Base-by-base conservation (phyloP, 2,113 vertebrate species). In the Phoxinus phoxinus region DNA sequence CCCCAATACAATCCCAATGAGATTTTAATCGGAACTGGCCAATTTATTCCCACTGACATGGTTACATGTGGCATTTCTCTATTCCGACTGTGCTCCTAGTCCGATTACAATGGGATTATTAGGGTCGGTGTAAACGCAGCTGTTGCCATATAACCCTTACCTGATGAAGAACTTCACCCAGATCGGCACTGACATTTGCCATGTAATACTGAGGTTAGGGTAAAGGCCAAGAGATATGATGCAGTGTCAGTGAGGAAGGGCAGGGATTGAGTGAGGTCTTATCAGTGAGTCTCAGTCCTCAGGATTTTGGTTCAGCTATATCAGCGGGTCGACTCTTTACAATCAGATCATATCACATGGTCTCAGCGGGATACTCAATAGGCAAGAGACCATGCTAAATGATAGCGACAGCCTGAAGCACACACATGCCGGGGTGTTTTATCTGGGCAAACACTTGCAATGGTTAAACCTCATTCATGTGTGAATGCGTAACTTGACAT, bases 211-310 rank as follows among this genome's bases (percentile, higher is more conserved):
- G 76, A 72, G 48, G 84, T 46, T 25, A 30, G 51, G 44, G 23
- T 71, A 78, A 59, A 58, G 53, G 67, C 41, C 76, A 59, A 19
- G 53, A 17, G 37, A 32, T 59, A 67, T 74, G 56, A 23, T 81
- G 65, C 30, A n/a, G 53, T 25, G 65, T 81, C 84, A 74, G 67
- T 58, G 48, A 59, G 75, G 48, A 69, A 27, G 73, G 41, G 58
- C 19, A 37, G 63, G 11, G 30, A 23, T 6, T 77, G 58, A 79
- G 15, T 9, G 30, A 65, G 44, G 56, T 79, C 65, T 85, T 85
- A 85, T 85, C 84, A 51, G 67, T 81, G 67, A 72, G 27, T 23
- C 67, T 81, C 84, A 81, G 67, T 58, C 32, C 32, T 71, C 84
- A 51, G 63, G 65, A 79, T 81, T 61, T 73, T 48, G 53, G 37